These are phyloP conservation scores for Agrotis ipsilon DNA, from an alignment of 2,888 invertebrate species.

Conservation along the genomic window DNA sequence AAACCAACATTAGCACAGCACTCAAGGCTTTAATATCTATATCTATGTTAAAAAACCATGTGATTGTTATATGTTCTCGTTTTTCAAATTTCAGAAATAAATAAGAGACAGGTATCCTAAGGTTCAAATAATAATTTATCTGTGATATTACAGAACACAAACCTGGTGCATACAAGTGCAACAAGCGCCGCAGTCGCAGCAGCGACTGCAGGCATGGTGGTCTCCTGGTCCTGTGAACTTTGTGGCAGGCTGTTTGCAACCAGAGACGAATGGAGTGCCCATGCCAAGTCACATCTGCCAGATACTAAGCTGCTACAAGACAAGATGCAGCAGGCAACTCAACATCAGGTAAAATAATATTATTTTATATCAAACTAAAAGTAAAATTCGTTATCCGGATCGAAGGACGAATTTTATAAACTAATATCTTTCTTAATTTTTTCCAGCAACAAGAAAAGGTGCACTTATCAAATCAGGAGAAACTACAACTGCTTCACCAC, in stretches of 20 bases:
- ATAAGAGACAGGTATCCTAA: neutral
- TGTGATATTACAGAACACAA: constrained; percentile 80
- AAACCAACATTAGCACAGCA: neutral
- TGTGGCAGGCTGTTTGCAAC: constrained; percentile 94
- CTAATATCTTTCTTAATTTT: neutral
- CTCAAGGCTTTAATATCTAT: constrained; percentile 11
- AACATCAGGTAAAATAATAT: constrained; percentile 70
- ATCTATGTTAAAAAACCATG: constrained; percentile 1
- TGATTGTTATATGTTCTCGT: constrained; percentile 2
- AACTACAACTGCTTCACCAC: constrained; percentile 86
- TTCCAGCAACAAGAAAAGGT: constrained; percentile 88
- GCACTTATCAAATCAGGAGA: constrained; percentile 88
- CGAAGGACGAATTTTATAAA: constrained; percentile 4
- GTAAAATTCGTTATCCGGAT: neutral
- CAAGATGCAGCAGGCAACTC: constrained; percentile 87
- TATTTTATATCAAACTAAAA: neutral
- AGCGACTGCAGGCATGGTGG: constrained; percentile 89
- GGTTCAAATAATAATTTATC: neutral
- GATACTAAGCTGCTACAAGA: constrained; percentile 88
- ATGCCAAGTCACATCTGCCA: constrained; percentile 93
- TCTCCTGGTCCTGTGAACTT: constrained; percentile 94
- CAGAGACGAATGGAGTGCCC: constrained; percentile 94
- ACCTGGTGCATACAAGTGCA: constrained; percentile 88
- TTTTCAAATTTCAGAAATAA: neutral
- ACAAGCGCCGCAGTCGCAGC: constrained; percentile 86